These are phyloP conservation scores for Aspidapion aeneum DNA, from an alignment of 2,888 invertebrate species.

Conservation along the genomic window DNA sequence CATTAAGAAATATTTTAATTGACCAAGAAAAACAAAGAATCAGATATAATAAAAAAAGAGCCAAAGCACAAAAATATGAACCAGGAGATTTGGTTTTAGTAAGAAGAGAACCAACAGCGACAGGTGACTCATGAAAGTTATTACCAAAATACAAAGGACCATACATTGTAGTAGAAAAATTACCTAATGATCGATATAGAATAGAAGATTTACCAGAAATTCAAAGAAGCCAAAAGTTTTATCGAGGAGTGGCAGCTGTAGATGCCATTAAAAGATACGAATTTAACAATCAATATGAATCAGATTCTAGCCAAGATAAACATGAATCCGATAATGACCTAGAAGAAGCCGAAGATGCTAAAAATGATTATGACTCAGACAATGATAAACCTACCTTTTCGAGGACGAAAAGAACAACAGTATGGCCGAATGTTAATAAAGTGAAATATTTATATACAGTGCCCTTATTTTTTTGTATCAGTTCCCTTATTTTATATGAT, in stretches of 20 bases:
- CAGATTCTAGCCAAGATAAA: no score
- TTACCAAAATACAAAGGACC: not conserved
- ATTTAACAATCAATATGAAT: no score
- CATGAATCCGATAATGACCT: no score
- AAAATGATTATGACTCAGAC: no score
- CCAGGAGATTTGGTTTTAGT: not conserved
- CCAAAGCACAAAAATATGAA: not conserved
- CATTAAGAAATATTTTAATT: not conserved
- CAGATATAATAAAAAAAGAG: not conserved
- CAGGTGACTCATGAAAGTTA: not conserved
- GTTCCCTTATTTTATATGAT: no score
- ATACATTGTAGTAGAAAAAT: not conserved
- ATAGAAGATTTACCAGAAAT: constrained; percentile 3
- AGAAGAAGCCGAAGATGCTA: no score
- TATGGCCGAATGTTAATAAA: no score
- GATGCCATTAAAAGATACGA: constrained; percentile 5
- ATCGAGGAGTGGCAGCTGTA: constrained; percentile 4
- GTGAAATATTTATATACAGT: no score
- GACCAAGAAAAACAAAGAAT: not conserved
- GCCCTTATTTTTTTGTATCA: no score
- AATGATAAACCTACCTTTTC: no score
- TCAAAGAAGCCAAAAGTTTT: constrained; percentile 1
- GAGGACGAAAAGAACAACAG: no score
- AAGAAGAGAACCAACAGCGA: not conserved
- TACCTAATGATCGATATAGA: constrained; percentile 5